These are phyloP conservation scores for Amphiprion ocellaris DNA, from an alignment of 2,113 vertebrate genomes.

Conservation along the genomic window DNA sequence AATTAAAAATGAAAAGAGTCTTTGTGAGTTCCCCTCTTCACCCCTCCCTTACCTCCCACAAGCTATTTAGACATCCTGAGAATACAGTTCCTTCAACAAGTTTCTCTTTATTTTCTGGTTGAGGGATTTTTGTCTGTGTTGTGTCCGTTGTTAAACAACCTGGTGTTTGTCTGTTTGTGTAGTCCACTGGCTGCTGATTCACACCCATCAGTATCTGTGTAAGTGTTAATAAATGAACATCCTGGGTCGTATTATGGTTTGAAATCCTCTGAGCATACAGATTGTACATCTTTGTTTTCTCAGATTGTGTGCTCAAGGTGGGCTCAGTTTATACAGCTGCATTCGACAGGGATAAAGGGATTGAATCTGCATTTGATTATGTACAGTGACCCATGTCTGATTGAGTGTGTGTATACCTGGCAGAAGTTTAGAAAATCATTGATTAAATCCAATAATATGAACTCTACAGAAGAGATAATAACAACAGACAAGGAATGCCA, in stretches of 20 bases:
- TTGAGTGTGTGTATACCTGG: neutral
- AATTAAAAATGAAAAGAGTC: conserved; percentile 46
- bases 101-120: conserved; percentile 31
- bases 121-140: conserved; percentile 21
- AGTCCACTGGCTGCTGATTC: neutral
- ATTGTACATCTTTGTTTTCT: conserved; percentile 12
- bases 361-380: conserved; percentile 4
- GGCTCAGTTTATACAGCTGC: conserved; percentile 9
- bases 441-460: neutral
- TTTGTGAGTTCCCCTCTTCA: conserved; percentile 11
- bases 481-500: neutral
- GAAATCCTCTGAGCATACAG: conserved; percentile 21
- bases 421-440: neutral
- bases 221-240: conserved; percentile 13
- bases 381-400: conserved; percentile 14
- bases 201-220: conserved; percentile 1
- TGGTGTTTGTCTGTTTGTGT: neutral
- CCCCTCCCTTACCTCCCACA: neutral
- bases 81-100: conserved; percentile 49
- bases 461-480: neutral
- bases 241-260: conserved; percentile 12
- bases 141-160: conserved; percentile 4
- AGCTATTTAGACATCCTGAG: conserved; percentile 2
- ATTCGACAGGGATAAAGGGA: neutral
- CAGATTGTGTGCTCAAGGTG: conserved; percentile 18